phyloP scores from a whole-genome alignment of 2,113 vertebrate species.

The Tyto alba region DNA sequence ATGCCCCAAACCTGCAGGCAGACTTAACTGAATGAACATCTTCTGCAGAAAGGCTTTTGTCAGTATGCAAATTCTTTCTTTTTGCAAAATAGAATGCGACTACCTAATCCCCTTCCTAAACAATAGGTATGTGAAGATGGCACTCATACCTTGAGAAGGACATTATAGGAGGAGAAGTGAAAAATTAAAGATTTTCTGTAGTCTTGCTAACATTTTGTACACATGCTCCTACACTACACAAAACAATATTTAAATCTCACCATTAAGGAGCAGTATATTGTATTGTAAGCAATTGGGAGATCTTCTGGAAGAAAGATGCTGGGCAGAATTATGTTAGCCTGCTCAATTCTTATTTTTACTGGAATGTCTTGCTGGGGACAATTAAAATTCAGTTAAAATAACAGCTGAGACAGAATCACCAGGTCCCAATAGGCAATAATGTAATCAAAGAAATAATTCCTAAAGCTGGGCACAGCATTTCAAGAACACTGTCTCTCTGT shows the following conservation, averaged over 20 bases:
- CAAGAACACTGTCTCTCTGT: not conserved
- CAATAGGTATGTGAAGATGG: not conserved
- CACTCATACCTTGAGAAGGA: not conserved
- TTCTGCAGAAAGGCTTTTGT: not conserved
- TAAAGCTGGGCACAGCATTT: fast-evolving
- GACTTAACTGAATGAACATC: not conserved
- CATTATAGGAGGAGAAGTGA: not conserved
- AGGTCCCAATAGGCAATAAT: not conserved
- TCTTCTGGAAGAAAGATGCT: not conserved
- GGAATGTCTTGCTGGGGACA: not conserved
- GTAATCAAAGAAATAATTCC: not conserved
- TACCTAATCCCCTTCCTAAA: not conserved
- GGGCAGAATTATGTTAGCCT: not conserved
- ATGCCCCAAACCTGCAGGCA: not conserved
- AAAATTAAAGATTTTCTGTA: not conserved
- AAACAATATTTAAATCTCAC: not conserved
- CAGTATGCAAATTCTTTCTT: not conserved
- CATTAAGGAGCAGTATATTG: not conserved
- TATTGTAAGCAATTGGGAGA: not conserved
- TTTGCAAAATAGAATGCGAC: not conserved
- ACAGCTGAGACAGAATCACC: not conserved
- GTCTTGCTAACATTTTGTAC: fast-evolving
- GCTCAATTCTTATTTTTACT: not conserved
- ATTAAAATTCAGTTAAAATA: not conserved
- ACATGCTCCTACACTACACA: not conserved